These are phyloP conservation scores for Hydrozoanthus gracilis DNA, from an alignment of 92 coral and sea anemone species.

Conservation along the genomic window DNA sequence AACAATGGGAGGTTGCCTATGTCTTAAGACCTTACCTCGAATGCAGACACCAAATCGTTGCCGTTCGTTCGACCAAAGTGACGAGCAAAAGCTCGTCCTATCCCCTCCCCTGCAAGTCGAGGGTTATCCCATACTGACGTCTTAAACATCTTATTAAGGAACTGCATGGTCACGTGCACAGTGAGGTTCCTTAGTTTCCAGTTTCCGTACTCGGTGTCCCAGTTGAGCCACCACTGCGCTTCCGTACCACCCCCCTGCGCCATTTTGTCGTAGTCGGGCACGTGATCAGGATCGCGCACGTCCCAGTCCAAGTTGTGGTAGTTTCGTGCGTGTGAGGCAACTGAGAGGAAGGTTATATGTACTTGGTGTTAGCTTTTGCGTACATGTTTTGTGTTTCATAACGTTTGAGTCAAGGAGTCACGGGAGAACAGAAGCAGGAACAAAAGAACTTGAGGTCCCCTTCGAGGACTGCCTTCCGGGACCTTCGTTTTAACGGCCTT, in stretches of 20 bases:
- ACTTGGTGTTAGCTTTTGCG: background rate
- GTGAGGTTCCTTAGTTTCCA: slow-evolving; percentile 10
- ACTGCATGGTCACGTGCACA: slow-evolving; percentile 38
- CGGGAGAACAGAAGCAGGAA: too few species aligned
- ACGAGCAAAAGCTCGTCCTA: slow-evolving; percentile 17
- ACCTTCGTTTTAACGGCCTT: too few species aligned
- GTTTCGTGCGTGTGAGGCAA: slow-evolving; percentile 36
- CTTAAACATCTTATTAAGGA: background rate
- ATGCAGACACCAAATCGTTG: slow-evolving; percentile 25
- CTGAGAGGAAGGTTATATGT: background rate
- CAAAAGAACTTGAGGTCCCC: too few species aligned
- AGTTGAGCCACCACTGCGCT: slow-evolving; percentile 46
- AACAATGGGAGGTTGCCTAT: too few species aligned
- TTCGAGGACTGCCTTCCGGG: too few species aligned
- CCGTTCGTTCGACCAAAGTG: slow-evolving; percentile 25
- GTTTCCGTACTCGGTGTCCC: slow-evolving; percentile 40
- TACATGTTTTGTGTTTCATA: too few species aligned
- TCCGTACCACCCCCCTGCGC: slow-evolving; percentile 47
- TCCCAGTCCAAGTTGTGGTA: slow-evolving; percentile 43
- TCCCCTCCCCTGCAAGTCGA: slow-evolving; percentile 34
- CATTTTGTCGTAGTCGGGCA: slow-evolving; percentile 45
- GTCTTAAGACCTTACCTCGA: slow-evolving; percentile 12
- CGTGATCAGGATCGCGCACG: slow-evolving; percentile 33
- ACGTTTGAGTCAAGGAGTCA: too few species aligned
- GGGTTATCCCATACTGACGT: slow-evolving; percentile 26